Evolutionary conservation across 2,113 vertebrate genomes (phyloP).

Genomic region (Motacilla alba): DNA sequence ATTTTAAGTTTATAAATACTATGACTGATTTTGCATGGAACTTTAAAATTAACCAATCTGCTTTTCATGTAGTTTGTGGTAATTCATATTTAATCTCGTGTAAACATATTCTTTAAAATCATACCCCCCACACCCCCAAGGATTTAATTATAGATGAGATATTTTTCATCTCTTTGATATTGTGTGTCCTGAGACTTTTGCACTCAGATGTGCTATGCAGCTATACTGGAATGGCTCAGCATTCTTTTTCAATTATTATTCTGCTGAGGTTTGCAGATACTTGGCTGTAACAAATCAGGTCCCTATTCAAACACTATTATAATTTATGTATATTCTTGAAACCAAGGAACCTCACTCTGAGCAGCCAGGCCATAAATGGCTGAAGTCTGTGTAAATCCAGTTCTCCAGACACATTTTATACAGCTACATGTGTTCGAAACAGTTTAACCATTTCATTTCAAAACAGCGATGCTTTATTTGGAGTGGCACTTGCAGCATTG

Average conservation of each 20-base stretch:
- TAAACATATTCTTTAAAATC: neutral
- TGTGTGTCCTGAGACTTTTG: neutral
- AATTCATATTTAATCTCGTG: neutral
- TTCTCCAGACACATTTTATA: neutral
- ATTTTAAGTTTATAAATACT: neutral
- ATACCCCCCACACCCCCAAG: neutral
- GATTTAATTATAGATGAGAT: neutral
- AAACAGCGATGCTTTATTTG: neutral
- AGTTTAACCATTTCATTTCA: neutral
- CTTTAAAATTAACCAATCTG: neutral
- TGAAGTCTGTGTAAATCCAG: neutral
- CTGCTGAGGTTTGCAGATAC: slow-evolving; percentile 37
- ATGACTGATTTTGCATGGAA: neutral
- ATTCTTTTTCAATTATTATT: slow-evolving; percentile 22
- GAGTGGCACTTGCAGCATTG: neutral
- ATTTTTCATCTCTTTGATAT: neutral
- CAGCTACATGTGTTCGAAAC: neutral
- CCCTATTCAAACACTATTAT: neutral
- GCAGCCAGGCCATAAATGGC: neutral
- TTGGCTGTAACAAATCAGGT: slow-evolving; percentile 8
- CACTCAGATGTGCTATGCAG: neutral
- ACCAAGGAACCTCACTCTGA: neutral
- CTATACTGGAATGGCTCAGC: neutral
- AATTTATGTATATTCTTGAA: neutral
- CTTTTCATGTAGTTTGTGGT: neutral